A percentile compares a stretch with the other conserved stretches of the same genome.
phyloP scores from a whole-genome alignment of 1,140 invertebrate species.

The Ceratoteleas bidentatus region DNA sequence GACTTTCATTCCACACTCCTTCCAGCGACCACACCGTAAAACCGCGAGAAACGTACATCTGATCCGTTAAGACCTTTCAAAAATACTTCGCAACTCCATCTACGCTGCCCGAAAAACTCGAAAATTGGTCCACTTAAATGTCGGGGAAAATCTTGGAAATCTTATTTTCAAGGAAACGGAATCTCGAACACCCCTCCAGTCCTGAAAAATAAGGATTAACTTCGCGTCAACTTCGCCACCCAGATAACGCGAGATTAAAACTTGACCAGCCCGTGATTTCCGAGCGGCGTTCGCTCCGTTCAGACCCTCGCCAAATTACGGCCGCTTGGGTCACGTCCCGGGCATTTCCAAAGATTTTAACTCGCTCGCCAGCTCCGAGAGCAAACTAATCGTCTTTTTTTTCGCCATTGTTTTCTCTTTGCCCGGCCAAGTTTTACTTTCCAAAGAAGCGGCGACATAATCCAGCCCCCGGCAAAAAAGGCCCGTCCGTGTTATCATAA shows the following conservation, averaged over 20 bases:
- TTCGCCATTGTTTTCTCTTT: constrained; percentile 43
- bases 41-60: no score
- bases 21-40: no score
- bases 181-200: background rate
- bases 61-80: no score
- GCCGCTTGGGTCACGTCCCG: constrained; percentile 40
- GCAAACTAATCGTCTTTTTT: constrained; percentile 54
- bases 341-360: constrained; percentile 53
- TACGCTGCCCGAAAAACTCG: background rate
- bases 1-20: no score
- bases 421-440: constrained; percentile 44
- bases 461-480: constrained; percentile 9
- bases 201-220: background rate
- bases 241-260: constrained; percentile 53
- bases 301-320: constrained; percentile 51
- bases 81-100: background rate
- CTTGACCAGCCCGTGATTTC: constrained; percentile 31
- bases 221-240: constrained; percentile 13
- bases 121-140: background rate
- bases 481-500: constrained; percentile 9
- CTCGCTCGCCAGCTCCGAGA: constrained; percentile 16
- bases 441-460: constrained; percentile 30
- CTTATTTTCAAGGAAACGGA: background rate
- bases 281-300: constrained; percentile 26
- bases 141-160: background rate